Base-by-base conservation (phyloP, 1,140 invertebrate genomes). In the Antheraea mylitta region DNA sequence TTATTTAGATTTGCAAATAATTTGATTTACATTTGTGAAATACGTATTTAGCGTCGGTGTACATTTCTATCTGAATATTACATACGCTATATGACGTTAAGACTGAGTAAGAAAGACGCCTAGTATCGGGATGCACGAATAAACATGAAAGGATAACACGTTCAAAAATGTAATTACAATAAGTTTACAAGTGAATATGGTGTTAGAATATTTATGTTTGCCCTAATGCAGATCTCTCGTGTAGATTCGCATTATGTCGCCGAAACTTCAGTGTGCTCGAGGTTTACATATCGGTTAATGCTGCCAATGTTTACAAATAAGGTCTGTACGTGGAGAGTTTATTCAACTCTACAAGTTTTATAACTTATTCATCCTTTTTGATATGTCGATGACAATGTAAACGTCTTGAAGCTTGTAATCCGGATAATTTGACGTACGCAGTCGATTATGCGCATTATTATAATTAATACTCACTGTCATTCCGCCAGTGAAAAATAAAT, bases 301-400 rank as follows among this genome's bases (percentile, higher is more conserved):
- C 60, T 71, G 74, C 66, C 76, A 79, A 83, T 87, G 82, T 87
- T 87, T 87, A 87, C 85, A 87, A 85, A 85, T 85, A 85, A 78
- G 80, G 85, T 48, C 3, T 38, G 65, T 68, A 67, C 38, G 30
- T 42, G 42, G 42, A 37, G 58, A 58, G 71, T 72, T 53, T 53
- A 53, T 53, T 53, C 45, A 53, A 53, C 45, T 6, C 65, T 68
- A 59, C 63, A 69, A 45, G 69, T 60, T 64, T 42, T 45, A 37
- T 7, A 61, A 53, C 58, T 62, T 69, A 36, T 36, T 61, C 16
- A 53, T 61, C 19, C 60, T 22, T 36, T 30, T 61, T 30, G 18
- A 13, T 61, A 13, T 7, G 18, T 36, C 10, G 5, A 61, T 19
- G 60, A 61, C 60, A 61, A 61, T 61, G 60, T 61, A 16, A 36